Evolutionary conservation across 2,888 invertebrate genomes (phyloP).

Genomic region (Drosophila pseudotakahashii): DNA sequence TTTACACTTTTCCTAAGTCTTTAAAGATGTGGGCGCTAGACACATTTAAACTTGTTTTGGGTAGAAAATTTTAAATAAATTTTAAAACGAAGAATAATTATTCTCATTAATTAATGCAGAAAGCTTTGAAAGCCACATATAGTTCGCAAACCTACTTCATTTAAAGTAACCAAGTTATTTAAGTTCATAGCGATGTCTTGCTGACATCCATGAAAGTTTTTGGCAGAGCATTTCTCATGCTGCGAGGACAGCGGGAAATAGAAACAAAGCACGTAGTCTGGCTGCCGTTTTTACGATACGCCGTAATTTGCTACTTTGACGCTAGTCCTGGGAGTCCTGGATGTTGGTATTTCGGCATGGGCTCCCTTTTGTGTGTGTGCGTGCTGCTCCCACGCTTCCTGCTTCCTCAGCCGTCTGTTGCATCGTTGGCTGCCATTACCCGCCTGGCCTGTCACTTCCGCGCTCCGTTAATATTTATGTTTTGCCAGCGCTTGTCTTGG

Average conservation of each 20-base stretch:
- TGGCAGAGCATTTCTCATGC: slow-evolving; percentile 33
- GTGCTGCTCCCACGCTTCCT: slow-evolving; percentile 42
- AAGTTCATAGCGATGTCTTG: slow-evolving; percentile 15
- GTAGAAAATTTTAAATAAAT: too few species aligned
- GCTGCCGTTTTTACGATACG: slow-evolving; percentile 61
- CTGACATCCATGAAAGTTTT: slow-evolving; percentile 33
- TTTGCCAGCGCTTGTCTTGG: slow-evolving; percentile 45
- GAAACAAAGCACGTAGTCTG: slow-evolving; percentile 55
- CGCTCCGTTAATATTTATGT: slow-evolving; percentile 58
- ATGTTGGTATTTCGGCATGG: slow-evolving; percentile 1
- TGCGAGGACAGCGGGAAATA: slow-evolving; percentile 19
- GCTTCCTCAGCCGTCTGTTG: slow-evolving; percentile 37
- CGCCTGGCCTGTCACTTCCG: slow-evolving; percentile 70
- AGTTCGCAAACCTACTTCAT: background rate
- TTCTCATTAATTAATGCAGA: too few species aligned
- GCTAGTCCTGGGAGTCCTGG: slow-evolving; percentile 53
- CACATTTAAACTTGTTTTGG: too few species aligned
- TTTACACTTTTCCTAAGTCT: too few species aligned
- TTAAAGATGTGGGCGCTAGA: too few species aligned
- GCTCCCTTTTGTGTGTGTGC: slow-evolving; percentile 60
- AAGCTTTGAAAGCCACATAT: background rate
- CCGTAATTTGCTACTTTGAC: slow-evolving; percentile 69
- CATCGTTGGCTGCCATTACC: slow-evolving; percentile 75
- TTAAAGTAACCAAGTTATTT: slow-evolving; percentile 4
- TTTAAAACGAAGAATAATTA: too few species aligned